Evolutionary conservation across 2,797 vertebrate species (phyloP), one percentile per base, ranked within the genome.

Genomic region (Pangasius djambal): DNA sequence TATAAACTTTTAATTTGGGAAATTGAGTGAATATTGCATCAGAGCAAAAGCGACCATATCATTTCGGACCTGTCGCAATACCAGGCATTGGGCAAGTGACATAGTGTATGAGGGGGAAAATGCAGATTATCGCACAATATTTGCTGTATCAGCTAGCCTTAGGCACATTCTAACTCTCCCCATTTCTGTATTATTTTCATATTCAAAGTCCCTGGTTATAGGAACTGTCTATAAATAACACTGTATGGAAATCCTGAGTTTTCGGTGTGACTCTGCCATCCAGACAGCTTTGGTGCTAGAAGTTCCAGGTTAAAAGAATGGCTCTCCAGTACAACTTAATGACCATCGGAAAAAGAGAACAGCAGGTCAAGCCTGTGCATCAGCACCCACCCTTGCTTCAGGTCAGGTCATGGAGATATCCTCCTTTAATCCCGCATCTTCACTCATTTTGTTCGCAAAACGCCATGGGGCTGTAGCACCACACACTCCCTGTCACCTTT

Each of bases 361-460:
- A 12, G 20, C 37, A 61, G 88, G 86, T 83, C 83, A 86, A 74
- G 63, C 25, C 34, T 44, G 63, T 70, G 55, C 70, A 87, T 92
- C 90, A 82, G 89, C 82, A 78, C 78, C 22, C 91, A 34, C 16
- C 31, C 81, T 63, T 13, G 7, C 65, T 28, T 37, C 91, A 83
- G 88, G 87, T 88, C 92, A 89, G 93, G 93, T 90, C 90, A 87
- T 48, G 18, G 70, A 92, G 90, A 87, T 93, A 94, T 94, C 93
- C 94, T 94, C 89, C 94, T 95, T 94, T 93, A 93, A 94, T 91
- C 92, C 5, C 10, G 92, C 89, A 93, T 93, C 93, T 91, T 48
- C 59, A 63, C 22, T 44, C 40, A n/a, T 83, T 65, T 44, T 63
- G 79, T 31, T 86, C 85, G 50, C 85, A 87, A 89, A 89, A 72